Evolutionary conservation across 2,797 vertebrate genomes (phyloP), one percentile per base, ranked within the genome.

Genomic region (Melanotaenia parkinsoni): DNA sequence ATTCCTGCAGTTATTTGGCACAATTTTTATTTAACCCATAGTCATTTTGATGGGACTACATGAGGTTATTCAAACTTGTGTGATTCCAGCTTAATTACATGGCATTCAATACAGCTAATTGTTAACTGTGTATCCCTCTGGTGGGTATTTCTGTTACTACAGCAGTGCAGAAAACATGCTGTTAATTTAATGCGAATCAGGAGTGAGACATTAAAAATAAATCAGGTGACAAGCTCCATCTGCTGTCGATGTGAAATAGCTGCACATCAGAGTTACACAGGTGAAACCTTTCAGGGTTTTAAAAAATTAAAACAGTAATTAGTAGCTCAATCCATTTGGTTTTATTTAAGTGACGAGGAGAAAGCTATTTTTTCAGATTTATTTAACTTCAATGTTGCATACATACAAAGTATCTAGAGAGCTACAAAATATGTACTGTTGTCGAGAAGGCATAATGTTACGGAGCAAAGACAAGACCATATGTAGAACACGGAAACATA

Each of bases 381-480:
- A 98, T 98, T 99, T 95, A 96, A 96, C 95, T 97, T 96, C 95
- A 97, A 98, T 98, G 96, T 96, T 95, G 96, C 97, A 97, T 98
- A 98, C 98, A 99, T 98, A 99, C 96, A 98, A 99, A 99, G 95
- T 96, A 96, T 97, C 97, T 99, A 99, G 96, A 98, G 98, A 99
- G 98, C 98, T 99, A 99, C 97, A 99, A 99, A 99, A 99, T 97
- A 95, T 97, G 95, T 96, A 98, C 95, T 96, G 97, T 97, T 96
- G 95, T 98, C 96, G 96, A 97, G 97, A 98, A 98, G 96, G 97
- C 98, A 97, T 97, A 96, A 98, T 97, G 95, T 98, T 96, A 98
- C 96, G 93, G 96, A 97, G 96, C 97, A 96, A 96, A 97, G 96
- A 98, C 97, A 95, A 96, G 96, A 98, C 96, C 96, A 97, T 96